Evolutionary conservation across 2,113 vertebrate genomes (phyloP).

Genomic region (Pogonocichla stellata): DNA sequence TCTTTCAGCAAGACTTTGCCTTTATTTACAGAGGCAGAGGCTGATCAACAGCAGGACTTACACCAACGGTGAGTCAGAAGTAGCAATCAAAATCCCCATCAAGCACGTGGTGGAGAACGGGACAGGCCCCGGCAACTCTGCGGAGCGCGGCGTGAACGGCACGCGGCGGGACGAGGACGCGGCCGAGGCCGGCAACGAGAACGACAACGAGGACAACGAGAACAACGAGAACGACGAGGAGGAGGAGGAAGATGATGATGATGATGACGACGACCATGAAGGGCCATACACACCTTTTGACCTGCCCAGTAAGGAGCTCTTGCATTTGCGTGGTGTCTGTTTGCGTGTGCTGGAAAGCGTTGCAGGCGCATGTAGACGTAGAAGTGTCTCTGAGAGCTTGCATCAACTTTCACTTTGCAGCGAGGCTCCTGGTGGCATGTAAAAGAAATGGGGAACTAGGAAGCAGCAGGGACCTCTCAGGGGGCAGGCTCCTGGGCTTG

Average conservation of each 20-base stretch:
- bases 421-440: not conserved
- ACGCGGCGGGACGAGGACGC: slow-evolving; percentile 69
- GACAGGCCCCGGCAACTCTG: slow-evolving; percentile 69
- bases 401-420: not conserved
- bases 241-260: slow-evolving; percentile 89
- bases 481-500: not conserved
- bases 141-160: slow-evolving; percentile 70
- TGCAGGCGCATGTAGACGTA: accelerated
- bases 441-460: not conserved
- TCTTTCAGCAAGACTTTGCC: not conserved
- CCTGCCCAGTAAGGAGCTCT: slow-evolving; percentile 82
- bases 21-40: slow-evolving; percentile 87
- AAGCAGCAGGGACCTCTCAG: not conserved
- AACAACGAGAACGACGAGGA: slow-evolving; percentile 90
- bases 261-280: slow-evolving; percentile 81
- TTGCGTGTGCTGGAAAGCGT: not conserved
- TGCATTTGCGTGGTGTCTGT: not conserved
- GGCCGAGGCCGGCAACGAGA: slow-evolving; percentile 81
- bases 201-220: slow-evolving; percentile 87
- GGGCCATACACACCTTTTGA: slow-evolving; percentile 90
- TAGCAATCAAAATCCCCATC: slow-evolving; percentile 81
- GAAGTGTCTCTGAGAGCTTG: not conserved
- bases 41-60: slow-evolving; percentile 88
- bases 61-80: slow-evolving; percentile 91
- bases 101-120: slow-evolving; percentile 88